Conservation (phyloP, 35 echinoderm and acorn worm species). For the Antedon bifida region DNA sequence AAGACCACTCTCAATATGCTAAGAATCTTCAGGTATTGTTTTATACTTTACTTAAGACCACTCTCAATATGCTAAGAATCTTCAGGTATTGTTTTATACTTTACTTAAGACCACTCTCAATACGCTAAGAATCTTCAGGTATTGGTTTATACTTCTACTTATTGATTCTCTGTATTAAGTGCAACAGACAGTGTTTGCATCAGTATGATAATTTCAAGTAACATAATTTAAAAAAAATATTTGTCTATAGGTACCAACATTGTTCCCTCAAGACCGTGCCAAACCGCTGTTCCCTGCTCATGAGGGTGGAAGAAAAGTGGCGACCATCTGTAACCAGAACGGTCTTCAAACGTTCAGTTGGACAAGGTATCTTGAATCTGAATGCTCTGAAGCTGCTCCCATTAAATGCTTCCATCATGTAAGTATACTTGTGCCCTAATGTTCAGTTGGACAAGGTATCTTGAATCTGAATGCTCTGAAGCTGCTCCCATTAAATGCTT, state of each 20-base stretch:
- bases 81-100: too few species aligned
- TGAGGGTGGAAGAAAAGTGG: not conserved
- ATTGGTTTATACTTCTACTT: too few species aligned
- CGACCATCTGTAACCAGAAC: not conserved
- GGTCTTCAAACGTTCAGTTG: slow-evolving; percentile 45
- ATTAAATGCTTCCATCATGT: slow-evolving; percentile 85
- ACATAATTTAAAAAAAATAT: not conserved
- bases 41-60: too few species aligned
- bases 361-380: slow-evolving; percentile 52
- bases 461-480: slow-evolving; percentile 45
- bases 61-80: too few species aligned
- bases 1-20: not conserved
- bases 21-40: too few species aligned
- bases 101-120: too few species aligned
- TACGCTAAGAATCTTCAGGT: too few species aligned
- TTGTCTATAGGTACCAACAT: slow-evolving; percentile 53
- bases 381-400: slow-evolving; percentile 61
- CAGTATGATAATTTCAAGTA: too few species aligned
- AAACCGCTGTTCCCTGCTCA: slow-evolving; percentile 51
- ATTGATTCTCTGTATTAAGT: too few species aligned
- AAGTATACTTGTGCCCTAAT: slow-evolving; percentile 14
- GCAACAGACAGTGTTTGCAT: too few species aligned
- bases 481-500: slow-evolving; percentile 78
- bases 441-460: slow-evolving; percentile 78
- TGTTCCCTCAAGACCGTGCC: slow-evolving; percentile 79